Percentiles rank a stretch among this genome's conserved stretches.
Conservation (phyloP, 2,888 invertebrate genomes). For the Dioctria linearis region DNA sequence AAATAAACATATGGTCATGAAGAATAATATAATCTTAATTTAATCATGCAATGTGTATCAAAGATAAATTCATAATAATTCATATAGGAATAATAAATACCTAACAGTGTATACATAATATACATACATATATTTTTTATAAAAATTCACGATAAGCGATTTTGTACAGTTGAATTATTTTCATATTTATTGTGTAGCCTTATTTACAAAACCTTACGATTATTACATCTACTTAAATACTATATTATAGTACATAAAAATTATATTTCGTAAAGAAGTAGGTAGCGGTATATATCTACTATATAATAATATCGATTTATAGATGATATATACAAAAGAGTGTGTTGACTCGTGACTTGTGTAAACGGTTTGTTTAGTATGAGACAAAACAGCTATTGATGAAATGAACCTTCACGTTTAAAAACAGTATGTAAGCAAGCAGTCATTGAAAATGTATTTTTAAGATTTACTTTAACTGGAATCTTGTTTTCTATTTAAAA, state of each 20-base stretch:
- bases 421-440: not conserved
- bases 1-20: too few species aligned
- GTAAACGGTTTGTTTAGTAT: too few species aligned
- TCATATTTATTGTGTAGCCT: conserved; percentile 50
- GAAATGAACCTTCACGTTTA: conserved; percentile 1
- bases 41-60: conserved; percentile 30
- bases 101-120: conserved; percentile 12
- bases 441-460: conserved; percentile 33
- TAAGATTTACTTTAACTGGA: too few species aligned
- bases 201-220: conserved; percentile 41
- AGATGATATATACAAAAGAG: conserved; percentile 9
- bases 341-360: too few species aligned
- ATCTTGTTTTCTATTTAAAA: not conserved
- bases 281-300: conserved; percentile 7
- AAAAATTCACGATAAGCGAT: conserved; percentile 43
- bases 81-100: conserved; percentile 33
- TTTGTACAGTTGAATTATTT: conserved; percentile 51
- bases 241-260: not conserved
- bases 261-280: conserved; percentile 23
- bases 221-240: not conserved
- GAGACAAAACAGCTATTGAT: too few species aligned
- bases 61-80: conserved; percentile 1
- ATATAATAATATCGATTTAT: conserved; percentile 20
- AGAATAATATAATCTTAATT: not conserved
- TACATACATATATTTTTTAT: conserved; percentile 39